phyloP scores from a whole-genome alignment of 1,140 invertebrate genomes.

The Drosophila subpulchrella region DNA sequence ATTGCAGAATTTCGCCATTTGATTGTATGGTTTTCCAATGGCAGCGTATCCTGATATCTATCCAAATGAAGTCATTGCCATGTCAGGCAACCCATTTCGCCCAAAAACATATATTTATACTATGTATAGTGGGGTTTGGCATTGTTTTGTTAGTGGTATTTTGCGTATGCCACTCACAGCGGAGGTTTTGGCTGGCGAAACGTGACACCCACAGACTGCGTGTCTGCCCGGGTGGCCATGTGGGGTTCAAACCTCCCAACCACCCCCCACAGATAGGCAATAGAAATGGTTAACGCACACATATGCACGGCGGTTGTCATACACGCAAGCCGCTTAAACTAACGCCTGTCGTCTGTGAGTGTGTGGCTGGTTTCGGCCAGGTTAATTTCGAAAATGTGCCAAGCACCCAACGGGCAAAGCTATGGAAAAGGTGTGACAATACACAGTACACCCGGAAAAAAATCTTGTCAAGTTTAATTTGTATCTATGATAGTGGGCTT shows the following conservation, averaged over 20 bases:
- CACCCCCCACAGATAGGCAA: constrained; percentile 27
- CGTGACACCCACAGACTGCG: constrained; percentile 58
- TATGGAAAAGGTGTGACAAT: background rate
- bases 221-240: constrained; percentile 8
- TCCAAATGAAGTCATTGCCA: constrained; percentile 70
- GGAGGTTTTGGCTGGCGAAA: constrained; percentile 59
- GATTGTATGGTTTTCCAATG: constrained; percentile 56
- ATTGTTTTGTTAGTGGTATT: constrained; percentile 29
- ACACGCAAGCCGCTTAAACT: constrained; percentile 71
- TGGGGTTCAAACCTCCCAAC: background rate
- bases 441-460: constrained; percentile 5
- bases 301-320: constrained; percentile 52
- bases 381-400: constrained; percentile 73
- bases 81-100: constrained; percentile 22
- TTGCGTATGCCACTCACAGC: constrained; percentile 68
- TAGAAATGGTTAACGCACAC: constrained; percentile 31
- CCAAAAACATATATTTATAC: constrained; percentile 3
- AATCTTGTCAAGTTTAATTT: background rate
- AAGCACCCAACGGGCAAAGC: constrained; percentile 22
- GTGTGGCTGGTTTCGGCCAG: constrained; percentile 20
- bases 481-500: background rate
- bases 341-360: constrained; percentile 30
- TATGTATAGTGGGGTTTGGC: constrained; percentile 29
- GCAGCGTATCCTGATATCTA: constrained; percentile 11
- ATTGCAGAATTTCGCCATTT: constrained; percentile 12